Base-by-base conservation (phyloP, 2,113 vertebrate species). In the Pomatorhinus ruficollis region DNA sequence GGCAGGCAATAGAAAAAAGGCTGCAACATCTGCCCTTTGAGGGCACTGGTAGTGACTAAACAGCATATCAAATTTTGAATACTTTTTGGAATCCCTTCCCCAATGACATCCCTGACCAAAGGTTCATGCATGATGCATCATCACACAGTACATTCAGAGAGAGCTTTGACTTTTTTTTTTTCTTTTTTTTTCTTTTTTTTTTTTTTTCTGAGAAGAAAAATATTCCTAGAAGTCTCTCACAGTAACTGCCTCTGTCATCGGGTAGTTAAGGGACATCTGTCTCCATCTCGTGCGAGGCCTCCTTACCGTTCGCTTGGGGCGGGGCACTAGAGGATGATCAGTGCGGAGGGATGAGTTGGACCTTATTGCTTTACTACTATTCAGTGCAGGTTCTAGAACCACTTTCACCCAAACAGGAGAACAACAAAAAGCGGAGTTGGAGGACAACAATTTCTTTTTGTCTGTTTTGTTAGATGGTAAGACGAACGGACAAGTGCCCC, bases 341-440 rank as follows among this genome's bases (percentile, higher is more conserved):
- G 98, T 98, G 98, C 97, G 98, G 96, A 96, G 98, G 98, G 98
- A 97, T 97, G 98, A 98, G 97, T 97, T 98, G 98, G 98, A 98
- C 98, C 98, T 98, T 98, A 99, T 99, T 99, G 99, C 99, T 98
- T 99, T 98, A 98, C 98, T 98, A 98, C 98, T 98, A 98, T 98
- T 99, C 98, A 98, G 98, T 99, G 98, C 98, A 98, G 98, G 98
- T 98, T 98, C 98, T 98, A 98, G 98, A 98, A 98, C 98, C 98
- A 98, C 97, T 98, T 98, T 98, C 98, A 98, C 98, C 98, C 98
- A 98, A 98, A 98, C 97, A 97, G 97, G 95, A 95, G 92, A 91
- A 89, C 96, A 89, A 97, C 95, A 95, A 96, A 97, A 98, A 98
- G 98, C 96, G 95, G 97, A 98, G 97, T 97, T 97, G 98, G 97